A percentile compares a stretch with the other conserved stretches of the same genome.
These are phyloP conservation scores for Etia nguti DNA, from an alignment of 2,113 vertebrate species.

Conservation along the genomic window DNA sequence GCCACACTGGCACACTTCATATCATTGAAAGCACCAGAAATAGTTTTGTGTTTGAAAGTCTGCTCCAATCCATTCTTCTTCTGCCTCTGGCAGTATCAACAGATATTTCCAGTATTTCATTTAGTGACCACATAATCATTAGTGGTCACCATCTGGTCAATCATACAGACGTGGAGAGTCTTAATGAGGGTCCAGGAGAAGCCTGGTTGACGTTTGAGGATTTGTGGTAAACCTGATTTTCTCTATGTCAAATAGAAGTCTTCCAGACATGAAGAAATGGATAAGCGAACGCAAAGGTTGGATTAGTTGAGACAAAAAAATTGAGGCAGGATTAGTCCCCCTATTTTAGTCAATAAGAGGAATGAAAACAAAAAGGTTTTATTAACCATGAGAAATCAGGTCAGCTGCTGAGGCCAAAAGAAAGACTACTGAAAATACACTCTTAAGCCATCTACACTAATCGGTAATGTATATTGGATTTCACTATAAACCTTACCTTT, in stretches of 20 bases:
- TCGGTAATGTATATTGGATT: not conserved
- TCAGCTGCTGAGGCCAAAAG: constrained; percentile 1
- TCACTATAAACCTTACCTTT: not conserved
- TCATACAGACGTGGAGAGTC: not conserved
- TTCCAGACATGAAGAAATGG: not conserved
- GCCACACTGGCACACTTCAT: not conserved
- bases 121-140: not conserved
- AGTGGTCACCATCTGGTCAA: not conserved
- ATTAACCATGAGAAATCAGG: constrained; percentile 31
- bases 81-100: not conserved
- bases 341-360: not conserved
- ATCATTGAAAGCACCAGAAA: not conserved
- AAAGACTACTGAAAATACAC: not conserved
- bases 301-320: not conserved
- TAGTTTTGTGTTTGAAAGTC: not conserved
- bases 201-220: not conserved
- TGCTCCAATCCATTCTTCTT: not conserved
- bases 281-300: not conserved
- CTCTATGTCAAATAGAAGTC: not conserved
- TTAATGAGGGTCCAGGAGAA: not conserved
- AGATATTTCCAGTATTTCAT: not conserved
- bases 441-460: not conserved
- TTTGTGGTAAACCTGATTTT: not conserved
- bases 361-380: not conserved
- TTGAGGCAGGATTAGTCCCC: constrained; percentile 5